Evolutionary conservation across 92 coral and sea anemone species (phyloP), one percentile per base, ranked within the genome.

Genomic region (Umimayanthus kanabou): DNA sequence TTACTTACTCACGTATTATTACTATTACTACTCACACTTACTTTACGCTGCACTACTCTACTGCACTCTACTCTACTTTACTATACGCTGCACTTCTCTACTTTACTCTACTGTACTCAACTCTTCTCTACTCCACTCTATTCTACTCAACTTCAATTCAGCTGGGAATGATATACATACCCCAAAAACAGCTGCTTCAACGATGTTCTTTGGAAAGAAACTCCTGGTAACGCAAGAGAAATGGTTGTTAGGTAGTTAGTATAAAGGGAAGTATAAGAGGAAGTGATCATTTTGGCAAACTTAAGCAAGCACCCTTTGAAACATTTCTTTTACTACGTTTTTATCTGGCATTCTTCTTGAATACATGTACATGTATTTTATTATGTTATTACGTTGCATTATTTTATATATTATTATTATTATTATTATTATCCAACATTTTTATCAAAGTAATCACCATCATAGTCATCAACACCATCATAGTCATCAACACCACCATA

Each of bases 201-300:
- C 91, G 81, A 95, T 85, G 67, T 95, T 95, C 58, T 87, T 92
- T 0, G 98, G 98, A 65, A 95, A 93, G 29, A 93, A 66, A 79
- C 91, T 95, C 88, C 98, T 95, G 66, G 16, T 72, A 64, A 87
- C 80, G 42, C 87, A 61, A 80, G 11, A 55, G 55, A 69, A 72
- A 9, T n/a, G 5, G 11, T 20, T 15, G 22, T 30, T 13, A 10
- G 25, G 26, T 18, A 22, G 6, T 53, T 40, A 73, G 13, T 85
- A n/a, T 69, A n/a, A 69, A 69, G 6, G 50, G 58, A 1, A 53
- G 58, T 13, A 10, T 2, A 20, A 29, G 37, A 72, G 2, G 9
- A 5, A 20, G 39, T 9, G 6, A 28, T 6, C 76, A 28, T 71
- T 70, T 70, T 6, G 26, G 14, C 74, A n/a, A 25, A 29, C 39